phyloP scores from a whole-genome alignment of 2,113 vertebrate genomes.

The Gadus chalcogrammus region DNA sequence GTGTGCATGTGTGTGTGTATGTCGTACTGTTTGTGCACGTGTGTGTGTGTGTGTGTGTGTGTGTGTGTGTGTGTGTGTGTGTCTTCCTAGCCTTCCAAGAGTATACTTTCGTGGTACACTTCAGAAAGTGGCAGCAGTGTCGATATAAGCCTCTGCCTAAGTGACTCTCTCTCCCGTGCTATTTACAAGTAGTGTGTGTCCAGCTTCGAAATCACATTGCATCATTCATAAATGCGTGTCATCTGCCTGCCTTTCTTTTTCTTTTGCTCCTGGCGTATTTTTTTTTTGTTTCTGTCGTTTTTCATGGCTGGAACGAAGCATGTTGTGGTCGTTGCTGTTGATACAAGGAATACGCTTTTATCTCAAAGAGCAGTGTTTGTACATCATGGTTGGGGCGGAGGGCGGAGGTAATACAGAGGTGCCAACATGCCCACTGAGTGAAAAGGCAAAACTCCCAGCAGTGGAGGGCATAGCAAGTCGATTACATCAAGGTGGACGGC shows the following conservation, averaged over 20 bases:
- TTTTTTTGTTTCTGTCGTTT: conserved; percentile 41
- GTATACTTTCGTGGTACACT: conserved; percentile 55
- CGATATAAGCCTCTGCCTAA: conserved; percentile 58
- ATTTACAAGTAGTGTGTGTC: conserved; percentile 71
- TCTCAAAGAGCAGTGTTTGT: conserved; percentile 58
- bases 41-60: conserved; percentile 47
- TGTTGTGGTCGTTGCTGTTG: conserved; percentile 45
- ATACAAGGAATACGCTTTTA: conserved; percentile 55
- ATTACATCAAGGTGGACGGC: conserved; percentile 47
- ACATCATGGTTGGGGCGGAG: conserved; percentile 41
- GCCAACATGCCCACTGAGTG: conserved; percentile 65
- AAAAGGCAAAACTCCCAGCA: conserved; percentile 22
- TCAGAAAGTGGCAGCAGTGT: conserved; percentile 63
- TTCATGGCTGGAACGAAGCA: conserved; percentile 60
- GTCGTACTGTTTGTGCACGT: conserved; percentile 43
- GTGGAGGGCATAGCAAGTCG: conserved; percentile 20
- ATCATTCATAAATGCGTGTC: conserved; percentile 35
- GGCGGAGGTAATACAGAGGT: conserved; percentile 71
- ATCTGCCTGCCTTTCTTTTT: neutral
- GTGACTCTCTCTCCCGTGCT: conserved; percentile 61
- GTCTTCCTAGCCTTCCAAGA: conserved; percentile 53
- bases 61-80: conserved; percentile 34
- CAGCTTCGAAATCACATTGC: conserved; percentile 47
- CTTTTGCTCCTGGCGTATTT: neutral
- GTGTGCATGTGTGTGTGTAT: conserved; percentile 43